These are phyloP conservation scores for Myioborus miniatus DNA, from an alignment of 2,797 vertebrate genomes.

Conservation along the genomic window DNA sequence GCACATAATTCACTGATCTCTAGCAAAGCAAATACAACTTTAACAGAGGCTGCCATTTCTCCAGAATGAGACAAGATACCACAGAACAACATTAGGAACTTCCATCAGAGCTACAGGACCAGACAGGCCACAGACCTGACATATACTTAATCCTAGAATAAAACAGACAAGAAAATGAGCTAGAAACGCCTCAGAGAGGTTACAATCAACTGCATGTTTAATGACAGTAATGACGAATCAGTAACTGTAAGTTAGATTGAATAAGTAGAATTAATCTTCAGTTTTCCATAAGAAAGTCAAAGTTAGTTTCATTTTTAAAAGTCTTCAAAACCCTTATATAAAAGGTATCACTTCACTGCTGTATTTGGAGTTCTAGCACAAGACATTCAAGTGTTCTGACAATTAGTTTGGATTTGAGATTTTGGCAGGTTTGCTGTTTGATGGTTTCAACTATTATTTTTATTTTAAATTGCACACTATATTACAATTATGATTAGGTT, in stretches of 20 bases:
- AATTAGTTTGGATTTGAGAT: not conserved
- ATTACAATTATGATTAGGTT: not conserved
- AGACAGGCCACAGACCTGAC: not conserved
- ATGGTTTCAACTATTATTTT: not conserved
- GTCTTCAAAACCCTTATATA: not conserved
- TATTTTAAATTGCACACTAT: not conserved
- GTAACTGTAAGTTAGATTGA: not conserved
- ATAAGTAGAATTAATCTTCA: not conserved
- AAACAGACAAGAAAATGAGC: not conserved
- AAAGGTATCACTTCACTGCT: not conserved
- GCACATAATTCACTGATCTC: conserved; percentile 10
- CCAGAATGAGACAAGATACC: conserved; percentile 6
- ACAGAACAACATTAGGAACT: not conserved
- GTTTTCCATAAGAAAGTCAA: not conserved
- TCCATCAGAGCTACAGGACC: not conserved
- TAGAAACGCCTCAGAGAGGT: not conserved
- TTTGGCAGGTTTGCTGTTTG: not conserved
- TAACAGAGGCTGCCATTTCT: conserved; percentile 11
- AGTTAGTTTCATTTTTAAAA: not conserved
- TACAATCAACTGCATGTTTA: not conserved
- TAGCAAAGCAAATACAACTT: conserved; percentile 37
- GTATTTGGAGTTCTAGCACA: not conserved
- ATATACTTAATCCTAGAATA: not conserved
- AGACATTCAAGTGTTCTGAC: not conserved
- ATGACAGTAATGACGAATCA: not conserved